Conservation (phyloP, 2,113 vertebrate genomes). For the Ceratotherium simum region DNA sequence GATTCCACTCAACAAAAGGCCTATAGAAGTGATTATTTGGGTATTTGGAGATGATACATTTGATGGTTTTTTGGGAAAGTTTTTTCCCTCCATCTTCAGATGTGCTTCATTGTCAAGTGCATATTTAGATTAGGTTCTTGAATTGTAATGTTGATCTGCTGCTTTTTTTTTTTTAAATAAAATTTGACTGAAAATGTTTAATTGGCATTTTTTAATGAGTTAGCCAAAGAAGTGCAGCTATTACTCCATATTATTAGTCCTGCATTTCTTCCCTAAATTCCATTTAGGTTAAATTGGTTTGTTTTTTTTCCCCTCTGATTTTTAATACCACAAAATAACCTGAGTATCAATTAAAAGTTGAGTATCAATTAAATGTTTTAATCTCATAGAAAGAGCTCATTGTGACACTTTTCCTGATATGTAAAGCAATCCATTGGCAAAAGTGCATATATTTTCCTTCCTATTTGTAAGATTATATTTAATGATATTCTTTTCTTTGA, state of each 20-base stretch:
- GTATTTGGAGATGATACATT: constrained; percentile 72
- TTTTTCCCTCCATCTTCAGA: constrained; percentile 85
- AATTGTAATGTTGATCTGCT: constrained; percentile 88
- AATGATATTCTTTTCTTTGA: constrained; percentile 62
- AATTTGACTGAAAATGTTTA: constrained; percentile 87
- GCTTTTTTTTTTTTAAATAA: constrained; percentile 87
- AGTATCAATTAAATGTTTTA: constrained; percentile 72
- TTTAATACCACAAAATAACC: constrained; percentile 67
- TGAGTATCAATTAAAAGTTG: constrained; percentile 68
- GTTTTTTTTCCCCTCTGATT: constrained; percentile 72
- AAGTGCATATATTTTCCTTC: constrained; percentile 47
- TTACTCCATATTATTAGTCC: constrained; percentile 69
- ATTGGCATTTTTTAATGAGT: constrained; percentile 85
- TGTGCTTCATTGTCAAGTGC: constrained; percentile 87
- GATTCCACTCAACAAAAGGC: constrained; percentile 83
- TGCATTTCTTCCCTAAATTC: constrained; percentile 81
- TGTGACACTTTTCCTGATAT: constrained; percentile 34
- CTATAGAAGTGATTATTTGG: constrained; percentile 78
- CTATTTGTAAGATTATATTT: constrained; percentile 67
- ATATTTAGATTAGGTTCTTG: constrained; percentile 86
- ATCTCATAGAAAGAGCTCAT: constrained; percentile 72
- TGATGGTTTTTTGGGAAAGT: constrained; percentile 80
- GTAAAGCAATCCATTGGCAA: constrained; percentile 49
- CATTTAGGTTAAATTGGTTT: constrained; percentile 66
- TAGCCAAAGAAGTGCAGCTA: constrained; percentile 83